Base-by-base conservation (phyloP, 2,888 invertebrate genomes). In the Platycnemis pennipes region DNA sequence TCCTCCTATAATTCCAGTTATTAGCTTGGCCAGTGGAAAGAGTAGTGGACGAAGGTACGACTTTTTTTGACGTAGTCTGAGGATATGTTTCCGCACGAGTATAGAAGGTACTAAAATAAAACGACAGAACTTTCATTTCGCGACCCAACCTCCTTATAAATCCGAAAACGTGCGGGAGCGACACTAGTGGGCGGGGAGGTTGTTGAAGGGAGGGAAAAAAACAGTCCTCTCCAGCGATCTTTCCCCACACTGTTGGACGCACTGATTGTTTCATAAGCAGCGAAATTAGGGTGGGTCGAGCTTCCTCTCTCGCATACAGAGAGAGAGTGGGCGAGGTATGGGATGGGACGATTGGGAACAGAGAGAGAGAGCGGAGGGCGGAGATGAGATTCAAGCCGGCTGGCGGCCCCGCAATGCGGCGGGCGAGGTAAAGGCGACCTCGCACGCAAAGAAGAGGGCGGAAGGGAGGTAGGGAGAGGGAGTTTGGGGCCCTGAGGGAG, bases 361-460 rank as follows among this genome's bases (percentile, higher is more conserved):
- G 26, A 26, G 88, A 45, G 49, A 16, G 45, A 31, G 53, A 42
- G 37, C 19, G 53, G 45, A 49, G 49, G 37, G 31, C 22, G n/a
- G 31, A 19, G 37, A 53, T 37, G 49, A 31, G 26, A 53, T 37
- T 46, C 31, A 46, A n/a, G 22, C 37, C 85, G 85, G 37, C 49
- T 19, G 77, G 11, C 19, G 26, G 91, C 91, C 44, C 91, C 91
- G 91, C 91, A 91, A 44, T 91, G 91, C 91, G 91, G 91, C 91
- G 63, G 56, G 53, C 26, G 63, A 91, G 63, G 69, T 4, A 26
- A 31, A 44, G 46, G 87, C 87, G 45, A 42, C 26, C 91, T 26
- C 37, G 63, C 89, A 89, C 53, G 89, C 91, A 56, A 91, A 91
- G 91, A 56, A 42, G 44, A n/a, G 44, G 69, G 44, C 37, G 1